Evolutionary conservation across 2,797 vertebrate species (phyloP), one percentile per base, ranked within the genome.

Genomic region (Sebastes reedi): DNA sequence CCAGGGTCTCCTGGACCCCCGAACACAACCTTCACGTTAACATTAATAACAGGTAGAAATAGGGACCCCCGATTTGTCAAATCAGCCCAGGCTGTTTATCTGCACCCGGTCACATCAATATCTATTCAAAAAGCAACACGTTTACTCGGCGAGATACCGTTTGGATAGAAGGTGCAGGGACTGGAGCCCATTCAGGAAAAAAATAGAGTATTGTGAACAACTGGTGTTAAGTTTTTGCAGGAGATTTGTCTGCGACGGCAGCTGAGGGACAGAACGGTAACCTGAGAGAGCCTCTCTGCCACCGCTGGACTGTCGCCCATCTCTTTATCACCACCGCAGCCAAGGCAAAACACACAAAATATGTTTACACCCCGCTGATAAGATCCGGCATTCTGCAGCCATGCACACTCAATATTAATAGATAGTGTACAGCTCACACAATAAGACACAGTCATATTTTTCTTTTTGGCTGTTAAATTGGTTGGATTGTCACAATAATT

Each of bases 351-450:
- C 81, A 88, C 83, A 84, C 90, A 88, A 88, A 93, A 90, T 91
- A 88, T 91, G 91, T 94, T 94, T 91, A 91, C 82, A 87, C 29
- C 82, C 1, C 20, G 24, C 74, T 59, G 91, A 95, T 94, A 93
- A 94, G 83, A 91, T 89, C 88, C 79, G 12, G 58, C 65, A 6
- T 77, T 78, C 70, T n/a, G 70, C 90, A 85, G 80, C 79, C 80
- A 5, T 64, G 81, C 80, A 80, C 79, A 25, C 77, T 86, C 74
- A 69, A 29, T 71, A 82, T 82, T 68, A 88, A 85, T 75, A 89
- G 73, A 72, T 69, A 76, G 72, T 30, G 39, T 66, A 60, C 81
- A 55, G 72, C 22, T 3, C 60, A 69, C 71, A 55, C 42, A 60
- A 16, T 6, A 16, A 79, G 64, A 14, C 18, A 27, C 65, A 13